These are phyloP conservation scores for Diceros bicornis DNA, from an alignment of 2,797 vertebrate genomes.

Conservation along the genomic window DNA sequence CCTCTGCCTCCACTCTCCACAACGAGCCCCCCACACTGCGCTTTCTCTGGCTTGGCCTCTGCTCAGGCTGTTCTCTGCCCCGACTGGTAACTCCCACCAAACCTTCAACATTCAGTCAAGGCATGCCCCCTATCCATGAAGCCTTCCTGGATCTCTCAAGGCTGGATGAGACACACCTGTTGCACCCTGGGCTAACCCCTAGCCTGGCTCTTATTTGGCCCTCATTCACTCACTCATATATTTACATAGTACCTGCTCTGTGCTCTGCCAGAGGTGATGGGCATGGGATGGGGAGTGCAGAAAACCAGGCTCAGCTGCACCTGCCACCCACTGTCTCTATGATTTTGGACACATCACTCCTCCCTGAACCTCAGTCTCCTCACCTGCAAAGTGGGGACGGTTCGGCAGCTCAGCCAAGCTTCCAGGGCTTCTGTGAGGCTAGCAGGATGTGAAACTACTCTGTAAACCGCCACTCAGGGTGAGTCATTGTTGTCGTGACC, in stretches of 20 bases:
- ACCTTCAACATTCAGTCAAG: neutral
- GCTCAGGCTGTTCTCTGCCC: neutral
- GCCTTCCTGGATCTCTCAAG: neutral
- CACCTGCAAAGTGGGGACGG: neutral
- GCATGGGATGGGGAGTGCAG: neutral
- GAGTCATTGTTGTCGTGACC: neutral
- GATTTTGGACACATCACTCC: neutral
- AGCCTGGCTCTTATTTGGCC: neutral
- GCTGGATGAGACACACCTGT: neutral
- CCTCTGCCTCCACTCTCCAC: neutral
- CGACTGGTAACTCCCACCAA: neutral
- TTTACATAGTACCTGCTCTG: neutral
- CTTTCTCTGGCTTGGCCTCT: neutral
- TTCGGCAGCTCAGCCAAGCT: neutral
- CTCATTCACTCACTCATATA: neutral
- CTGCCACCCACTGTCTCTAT: neutral
- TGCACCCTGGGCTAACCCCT: neutral
- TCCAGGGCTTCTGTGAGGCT: neutral
- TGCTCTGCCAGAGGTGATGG: neutral
- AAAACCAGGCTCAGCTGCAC: neutral
- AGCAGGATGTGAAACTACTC: neutral
- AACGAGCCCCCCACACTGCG: neutral
- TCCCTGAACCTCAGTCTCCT: neutral
- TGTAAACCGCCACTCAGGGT: neutral
- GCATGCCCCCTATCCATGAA: neutral